A percentile compares a stretch with the other conserved stretches of the same genome.
Conservation (phyloP, 2,113 vertebrate genomes). For the Brachyistius frenatus region DNA sequence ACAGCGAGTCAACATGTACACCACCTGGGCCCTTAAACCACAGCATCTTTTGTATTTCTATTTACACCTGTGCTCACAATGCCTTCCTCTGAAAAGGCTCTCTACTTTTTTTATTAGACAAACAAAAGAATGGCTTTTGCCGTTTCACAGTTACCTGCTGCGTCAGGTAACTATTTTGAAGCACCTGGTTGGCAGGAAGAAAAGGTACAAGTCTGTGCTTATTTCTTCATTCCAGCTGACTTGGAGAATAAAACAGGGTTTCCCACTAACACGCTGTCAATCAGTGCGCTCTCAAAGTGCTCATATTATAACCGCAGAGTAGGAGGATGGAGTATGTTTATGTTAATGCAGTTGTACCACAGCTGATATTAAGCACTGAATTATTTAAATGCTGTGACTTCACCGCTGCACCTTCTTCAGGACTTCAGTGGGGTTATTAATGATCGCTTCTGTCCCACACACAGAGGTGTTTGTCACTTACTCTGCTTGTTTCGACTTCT, state of each 20-base stretch:
- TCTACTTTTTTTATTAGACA: not conserved
- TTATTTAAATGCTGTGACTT: conserved; percentile 16
- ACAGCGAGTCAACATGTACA: not conserved
- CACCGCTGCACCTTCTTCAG: not conserved
- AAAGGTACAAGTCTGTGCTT: not conserved
- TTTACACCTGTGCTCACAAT: not conserved
- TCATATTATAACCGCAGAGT: not conserved
- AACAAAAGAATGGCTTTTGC: not conserved
- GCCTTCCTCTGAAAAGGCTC: not conserved
- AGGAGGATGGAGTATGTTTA: not conserved
- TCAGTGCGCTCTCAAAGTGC: not conserved
- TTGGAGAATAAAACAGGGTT: not conserved
- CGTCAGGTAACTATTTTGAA: not conserved
- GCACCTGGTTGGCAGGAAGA: not conserved
- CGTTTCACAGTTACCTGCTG: not conserved
- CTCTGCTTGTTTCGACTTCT: not conserved
- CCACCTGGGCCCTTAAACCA: too few relatives aligned
- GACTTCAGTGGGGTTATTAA: too few relatives aligned
- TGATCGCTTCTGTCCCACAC: too few relatives aligned
- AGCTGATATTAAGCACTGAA: not conserved
- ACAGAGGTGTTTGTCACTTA: too few relatives aligned
- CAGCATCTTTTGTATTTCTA: too few relatives aligned
- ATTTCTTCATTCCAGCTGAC: not conserved
- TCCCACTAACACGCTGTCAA: not conserved
- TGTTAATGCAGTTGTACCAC: not conserved